phyloP scores from a whole-genome alignment of 2,113 vertebrate genomes.

The Taurulus bubalis region DNA sequence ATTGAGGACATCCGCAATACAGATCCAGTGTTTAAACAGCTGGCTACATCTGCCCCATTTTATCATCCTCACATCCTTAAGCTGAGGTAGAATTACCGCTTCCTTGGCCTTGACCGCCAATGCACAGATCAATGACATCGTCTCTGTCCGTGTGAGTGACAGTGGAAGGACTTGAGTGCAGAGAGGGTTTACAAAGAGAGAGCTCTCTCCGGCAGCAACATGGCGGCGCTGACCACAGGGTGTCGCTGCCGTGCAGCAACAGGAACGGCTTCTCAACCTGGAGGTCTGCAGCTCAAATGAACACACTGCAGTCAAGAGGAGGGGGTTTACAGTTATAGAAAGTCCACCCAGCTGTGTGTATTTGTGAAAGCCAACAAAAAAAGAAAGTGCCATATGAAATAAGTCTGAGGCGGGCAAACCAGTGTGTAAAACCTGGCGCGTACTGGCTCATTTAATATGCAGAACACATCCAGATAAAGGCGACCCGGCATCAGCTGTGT shows the following conservation, averaged over 20 bases:
- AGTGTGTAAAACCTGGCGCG: slow-evolving; percentile 16
- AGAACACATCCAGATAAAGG: slow-evolving; percentile 17
- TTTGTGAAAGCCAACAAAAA: slow-evolving; percentile 44
- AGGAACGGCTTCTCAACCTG: not conserved
- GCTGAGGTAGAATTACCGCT: slow-evolving; percentile 46
- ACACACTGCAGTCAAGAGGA: slow-evolving; percentile 2
- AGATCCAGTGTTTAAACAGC: not conserved
- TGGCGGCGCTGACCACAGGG: slow-evolving; percentile 51
- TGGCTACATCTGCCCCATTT: slow-evolving; percentile 3
- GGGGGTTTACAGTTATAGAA: slow-evolving; percentile 31
- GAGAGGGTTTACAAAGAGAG: slow-evolving; percentile 4
- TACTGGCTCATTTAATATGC: slow-evolving; percentile 9
- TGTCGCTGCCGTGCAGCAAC: slow-evolving; percentile 58
- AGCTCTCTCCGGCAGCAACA: not conserved
- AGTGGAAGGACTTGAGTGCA: slow-evolving; percentile 28
- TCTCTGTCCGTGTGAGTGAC: slow-evolving; percentile 46
- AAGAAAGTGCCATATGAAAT: slow-evolving; percentile 48
- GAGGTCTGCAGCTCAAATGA: slow-evolving; percentile 35
- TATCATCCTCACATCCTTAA: slow-evolving; percentile 31
- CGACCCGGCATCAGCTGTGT: slow-evolving; percentile 33
- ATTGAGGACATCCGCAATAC: not conserved
- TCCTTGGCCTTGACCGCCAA: slow-evolving; percentile 39
- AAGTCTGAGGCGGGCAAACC: slow-evolving; percentile 21
- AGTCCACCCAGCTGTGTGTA: slow-evolving; percentile 60
- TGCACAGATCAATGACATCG: slow-evolving; percentile 56